Conservation (phyloP, 2,888 invertebrate genomes). For the Drosophila prostipennis region DNA sequence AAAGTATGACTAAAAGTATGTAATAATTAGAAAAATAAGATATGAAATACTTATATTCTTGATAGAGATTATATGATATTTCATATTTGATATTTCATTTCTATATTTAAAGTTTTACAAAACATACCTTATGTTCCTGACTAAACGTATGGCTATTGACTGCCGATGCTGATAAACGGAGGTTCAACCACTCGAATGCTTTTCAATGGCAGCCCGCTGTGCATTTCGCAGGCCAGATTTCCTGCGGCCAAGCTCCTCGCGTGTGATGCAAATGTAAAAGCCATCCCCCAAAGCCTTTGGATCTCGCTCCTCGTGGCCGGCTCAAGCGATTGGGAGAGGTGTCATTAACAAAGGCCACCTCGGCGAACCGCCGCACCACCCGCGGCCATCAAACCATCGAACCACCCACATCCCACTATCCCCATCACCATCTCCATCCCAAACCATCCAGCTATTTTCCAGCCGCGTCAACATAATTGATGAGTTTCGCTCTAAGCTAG, state of each 20-base stretch:
- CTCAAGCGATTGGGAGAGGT: conserved; percentile 44
- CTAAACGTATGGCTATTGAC: too few species aligned
- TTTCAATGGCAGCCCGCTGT: not conserved
- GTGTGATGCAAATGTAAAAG: conserved; percentile 28
- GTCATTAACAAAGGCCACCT: conserved; percentile 55
- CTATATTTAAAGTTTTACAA: too few species aligned
- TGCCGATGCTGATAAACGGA: too few species aligned
- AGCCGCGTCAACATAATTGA: conserved; percentile 76
- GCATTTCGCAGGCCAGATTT: conserved; percentile 9
- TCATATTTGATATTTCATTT: too few species aligned
- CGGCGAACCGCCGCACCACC: conserved; percentile 22
- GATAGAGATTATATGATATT: too few species aligned
- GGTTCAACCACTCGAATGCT: not conserved
- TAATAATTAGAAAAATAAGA: too few species aligned
- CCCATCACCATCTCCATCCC: not conserved
- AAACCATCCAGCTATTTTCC: conserved; percentile 23
- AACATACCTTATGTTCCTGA: too few species aligned
- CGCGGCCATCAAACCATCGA: conserved; percentile 6
- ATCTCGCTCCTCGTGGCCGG: not conserved
- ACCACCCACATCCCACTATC: conserved; percentile 8
- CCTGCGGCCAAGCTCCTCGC: not conserved
- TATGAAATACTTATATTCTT: too few species aligned
- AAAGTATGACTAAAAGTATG: too few species aligned
- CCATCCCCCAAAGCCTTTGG: conserved; percentile 5
- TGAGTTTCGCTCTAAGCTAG: conserved; percentile 67